Evolutionary conservation across 1,140 invertebrate species (phyloP).

Genomic region (Nymphalis io): DNA sequence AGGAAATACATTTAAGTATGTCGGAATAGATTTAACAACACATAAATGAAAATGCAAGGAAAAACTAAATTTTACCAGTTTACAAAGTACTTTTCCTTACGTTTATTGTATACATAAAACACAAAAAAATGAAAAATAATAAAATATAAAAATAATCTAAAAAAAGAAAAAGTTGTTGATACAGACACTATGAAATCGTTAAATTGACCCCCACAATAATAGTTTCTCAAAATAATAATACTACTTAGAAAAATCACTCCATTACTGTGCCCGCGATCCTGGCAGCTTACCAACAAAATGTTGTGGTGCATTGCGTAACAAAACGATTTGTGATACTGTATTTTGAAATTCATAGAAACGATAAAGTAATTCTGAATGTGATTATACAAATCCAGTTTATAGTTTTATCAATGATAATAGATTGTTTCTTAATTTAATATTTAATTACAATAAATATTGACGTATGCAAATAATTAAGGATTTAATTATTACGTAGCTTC

Average conservation of each 20-base stretch:
- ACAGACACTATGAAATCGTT: background rate
- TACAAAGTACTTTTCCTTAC: too few species aligned
- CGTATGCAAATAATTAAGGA: too few species aligned
- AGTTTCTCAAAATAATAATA: conserved; percentile 32
- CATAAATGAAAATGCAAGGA: too few species aligned
- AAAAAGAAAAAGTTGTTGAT: background rate
- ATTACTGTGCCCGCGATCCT: conserved; percentile 38
- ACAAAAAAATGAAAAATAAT: too few species aligned
- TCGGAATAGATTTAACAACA: too few species aligned
- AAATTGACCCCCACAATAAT: conserved; percentile 1
- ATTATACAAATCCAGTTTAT: background rate
- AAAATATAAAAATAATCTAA: too few species aligned
- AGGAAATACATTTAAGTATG: too few species aligned
- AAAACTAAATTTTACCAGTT: too few species aligned
- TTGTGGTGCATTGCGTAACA: conserved; percentile 40
- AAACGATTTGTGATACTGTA: conserved; percentile 39
- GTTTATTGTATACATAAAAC: too few species aligned
- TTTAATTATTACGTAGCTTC: too few species aligned
- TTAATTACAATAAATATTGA: too few species aligned
- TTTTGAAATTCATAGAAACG: conserved; percentile 38
- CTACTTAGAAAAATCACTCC: conserved; percentile 45
- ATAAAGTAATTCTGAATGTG: conserved; percentile 9
- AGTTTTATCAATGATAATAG: background rate
- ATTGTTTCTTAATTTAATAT: too few species aligned
- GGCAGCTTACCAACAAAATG: conserved; percentile 44